Percentiles rank a stretch among this genome's conserved stretches.
Conservation (phyloP, 2,113 vertebrate genomes). For the Sialia sialis region DNA sequence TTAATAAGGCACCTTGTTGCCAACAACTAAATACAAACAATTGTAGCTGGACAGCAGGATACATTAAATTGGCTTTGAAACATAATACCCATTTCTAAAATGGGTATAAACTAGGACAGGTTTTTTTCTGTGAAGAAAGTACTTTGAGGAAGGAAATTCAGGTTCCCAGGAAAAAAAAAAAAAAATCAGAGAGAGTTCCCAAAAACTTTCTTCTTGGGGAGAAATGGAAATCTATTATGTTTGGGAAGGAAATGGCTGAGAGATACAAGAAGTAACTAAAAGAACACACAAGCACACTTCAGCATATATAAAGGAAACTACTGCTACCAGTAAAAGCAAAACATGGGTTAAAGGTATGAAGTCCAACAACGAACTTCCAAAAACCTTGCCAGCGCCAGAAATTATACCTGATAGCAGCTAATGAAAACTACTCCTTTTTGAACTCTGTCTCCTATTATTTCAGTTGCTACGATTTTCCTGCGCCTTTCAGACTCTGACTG, state of each 20-base stretch:
- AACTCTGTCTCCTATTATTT: background rate
- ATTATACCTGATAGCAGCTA: background rate
- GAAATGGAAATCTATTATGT: background rate
- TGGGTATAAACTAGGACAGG: background rate
- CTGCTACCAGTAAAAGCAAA: background rate
- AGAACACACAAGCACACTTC: background rate
- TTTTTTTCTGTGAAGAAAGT: background rate
- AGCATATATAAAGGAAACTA: background rate
- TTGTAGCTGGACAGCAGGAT: background rate
- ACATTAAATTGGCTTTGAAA: background rate
- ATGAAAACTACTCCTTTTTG: background rate
- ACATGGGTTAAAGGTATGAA: conserved; percentile 14
- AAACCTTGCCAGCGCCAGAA: background rate
- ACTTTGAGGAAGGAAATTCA: background rate
- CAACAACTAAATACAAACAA: background rate
- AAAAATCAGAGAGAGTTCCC: background rate
- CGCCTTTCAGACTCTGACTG: background rate
- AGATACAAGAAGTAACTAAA: background rate
- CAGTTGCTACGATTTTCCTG: background rate
- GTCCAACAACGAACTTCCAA: background rate
- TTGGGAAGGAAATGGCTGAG: background rate
- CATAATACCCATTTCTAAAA: background rate
- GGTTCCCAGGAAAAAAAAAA: background rate
- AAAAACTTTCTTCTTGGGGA: background rate
- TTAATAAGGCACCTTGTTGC: background rate